These are phyloP conservation scores for Actinernus sp. DNA, from an alignment of 92 coral and sea anemone species.

Conservation along the genomic window DNA sequence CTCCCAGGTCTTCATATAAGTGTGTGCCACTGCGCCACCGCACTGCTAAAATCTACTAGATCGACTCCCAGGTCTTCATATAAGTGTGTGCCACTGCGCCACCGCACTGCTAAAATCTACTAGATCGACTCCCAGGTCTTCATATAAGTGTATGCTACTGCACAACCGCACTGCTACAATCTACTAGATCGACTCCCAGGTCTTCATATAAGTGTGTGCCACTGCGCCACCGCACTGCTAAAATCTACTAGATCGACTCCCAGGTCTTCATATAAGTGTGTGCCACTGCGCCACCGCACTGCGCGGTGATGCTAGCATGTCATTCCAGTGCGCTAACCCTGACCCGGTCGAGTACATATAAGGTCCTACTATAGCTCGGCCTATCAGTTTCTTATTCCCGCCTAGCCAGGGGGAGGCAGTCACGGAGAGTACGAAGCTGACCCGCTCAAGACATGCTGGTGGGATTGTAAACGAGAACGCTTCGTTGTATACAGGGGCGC, in stretches of 20 bases:
- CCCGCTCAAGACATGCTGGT: slow-evolving; percentile 71
- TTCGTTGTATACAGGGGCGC: slow-evolving; percentile 83
- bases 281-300: slow-evolving; percentile 96
- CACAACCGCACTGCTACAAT: too few species aligned
- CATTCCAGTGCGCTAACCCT: slow-evolving; percentile 95
- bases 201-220: too few species aligned
- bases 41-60: too few species aligned
- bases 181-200: background rate
- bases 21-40: too few species aligned
- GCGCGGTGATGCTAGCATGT: slow-evolving; percentile 84
- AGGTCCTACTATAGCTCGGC: slow-evolving; percentile 91
- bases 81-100: too few species aligned
- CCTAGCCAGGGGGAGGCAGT: slow-evolving; percentile 69
- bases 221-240: too few species aligned
- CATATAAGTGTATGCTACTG: too few species aligned
- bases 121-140: too few species aligned
- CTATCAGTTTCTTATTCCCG: slow-evolving; percentile 82
- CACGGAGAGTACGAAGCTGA: slow-evolving; percentile 86
- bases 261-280: slow-evolving; percentile 74
- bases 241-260: too few species aligned
- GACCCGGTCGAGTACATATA: slow-evolving; percentile 92
- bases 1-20: too few species aligned
- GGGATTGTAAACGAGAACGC: slow-evolving; percentile 87
- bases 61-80: too few species aligned
- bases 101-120: too few species aligned